Conservation (phyloP, 2,113 vertebrate species). For the Gracilinanus agilis region DNA sequence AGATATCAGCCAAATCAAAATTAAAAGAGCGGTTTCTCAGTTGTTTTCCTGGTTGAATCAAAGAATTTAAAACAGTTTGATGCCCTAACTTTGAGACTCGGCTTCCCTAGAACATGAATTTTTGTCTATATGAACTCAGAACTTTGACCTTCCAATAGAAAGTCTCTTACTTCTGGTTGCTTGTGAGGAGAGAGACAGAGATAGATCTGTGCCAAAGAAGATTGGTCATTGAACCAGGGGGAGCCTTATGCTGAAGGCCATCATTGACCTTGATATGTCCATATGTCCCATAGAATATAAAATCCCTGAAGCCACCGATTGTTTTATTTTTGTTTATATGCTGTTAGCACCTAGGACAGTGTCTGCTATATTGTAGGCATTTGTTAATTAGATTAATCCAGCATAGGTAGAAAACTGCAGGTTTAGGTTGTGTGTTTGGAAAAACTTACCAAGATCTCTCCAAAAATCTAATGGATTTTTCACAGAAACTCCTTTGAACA, state of each 20-base stretch:
- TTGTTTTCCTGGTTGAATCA: background rate
- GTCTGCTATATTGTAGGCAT: background rate
- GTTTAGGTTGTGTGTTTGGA: background rate
- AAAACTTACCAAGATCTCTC: background rate
- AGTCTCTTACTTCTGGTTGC: no score
- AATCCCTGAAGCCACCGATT: background rate
- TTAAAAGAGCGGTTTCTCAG: background rate
- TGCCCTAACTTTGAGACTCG: background rate
- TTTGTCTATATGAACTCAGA: background rate
- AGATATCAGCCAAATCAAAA: background rate
- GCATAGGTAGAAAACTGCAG: background rate
- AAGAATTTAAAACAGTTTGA: background rate
- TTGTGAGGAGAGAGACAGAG: no score
- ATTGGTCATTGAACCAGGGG: no score
- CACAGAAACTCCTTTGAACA: background rate
- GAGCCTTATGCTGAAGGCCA: background rate
- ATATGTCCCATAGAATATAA: background rate
- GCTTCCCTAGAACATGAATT: background rate
- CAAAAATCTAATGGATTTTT: background rate
- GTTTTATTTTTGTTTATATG: background rate
- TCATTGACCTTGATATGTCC: background rate
- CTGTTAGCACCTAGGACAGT: background rate
- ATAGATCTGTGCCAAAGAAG: no score
- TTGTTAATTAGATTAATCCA: background rate
- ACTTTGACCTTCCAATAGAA: background rate